Evolutionary conservation across 2,113 vertebrate species (phyloP), one percentile per base, ranked within the genome.

Genomic region (Xenopus laevis): DNA sequence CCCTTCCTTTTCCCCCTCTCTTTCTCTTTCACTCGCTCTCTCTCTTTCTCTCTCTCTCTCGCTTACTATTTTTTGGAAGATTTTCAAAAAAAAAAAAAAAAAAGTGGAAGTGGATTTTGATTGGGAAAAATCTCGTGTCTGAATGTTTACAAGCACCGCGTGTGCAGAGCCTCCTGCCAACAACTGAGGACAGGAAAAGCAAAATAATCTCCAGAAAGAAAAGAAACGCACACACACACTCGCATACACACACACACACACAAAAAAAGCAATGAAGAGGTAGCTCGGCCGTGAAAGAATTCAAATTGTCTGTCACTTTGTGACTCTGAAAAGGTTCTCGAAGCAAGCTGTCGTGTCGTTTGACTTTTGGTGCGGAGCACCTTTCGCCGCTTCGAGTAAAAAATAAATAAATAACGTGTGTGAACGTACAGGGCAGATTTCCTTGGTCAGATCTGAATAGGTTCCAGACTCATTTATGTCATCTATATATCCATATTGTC

Each of bases 111-210:
- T 89, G 92, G 91, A 93, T 95, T 93, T 95, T 93, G 92, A 93
- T 93, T 91, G 92, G 94, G 92, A 92, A 92, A 94, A 92, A 93
- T 92, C 92, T 94, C 92, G 92, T 95, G 93, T 92, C 88, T 90
- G 92, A 91, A 88, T 95, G 94, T 96, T 95, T 95, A 94, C 95
- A 97, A 94, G 92, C 92, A 87, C 91, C 89, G 91, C 93, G 93
- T 93, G 92, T 87, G 91, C 89, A 86, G 89, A 89, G 85, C 86
- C 87, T 90, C 84, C 84, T 90, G 89, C 87, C 91, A 92, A 91
- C 53, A 16, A 55, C 53, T 55, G 53, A 83, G 84, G 86, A 87
- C 87, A 80, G 78, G 84, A 63, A 76, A 76, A 76, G 66, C 58
- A 69, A 76, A 76, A 76, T 69, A 76, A 76, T 76, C 58, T 63